Evolutionary conservation across 1,140 invertebrate species (phyloP), one percentile per base, ranked within the genome.

Genomic region (Philopotamus ludificatus): DNA sequence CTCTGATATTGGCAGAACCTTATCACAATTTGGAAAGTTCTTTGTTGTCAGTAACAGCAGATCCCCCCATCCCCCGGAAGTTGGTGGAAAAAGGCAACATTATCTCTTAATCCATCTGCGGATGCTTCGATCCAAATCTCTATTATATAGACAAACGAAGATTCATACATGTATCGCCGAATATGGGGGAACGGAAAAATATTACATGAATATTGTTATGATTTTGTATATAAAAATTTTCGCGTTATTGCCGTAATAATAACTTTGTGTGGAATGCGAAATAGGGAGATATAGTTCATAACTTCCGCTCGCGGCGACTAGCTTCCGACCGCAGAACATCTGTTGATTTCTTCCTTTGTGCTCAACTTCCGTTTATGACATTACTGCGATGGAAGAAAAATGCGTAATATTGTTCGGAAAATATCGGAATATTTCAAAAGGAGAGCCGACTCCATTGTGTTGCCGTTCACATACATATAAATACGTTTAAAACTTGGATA

Each of bases 51-150:
- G 23, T 34, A 55, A 18, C 51, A 55, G 51, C 18, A 1, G 3
- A 18, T 34, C 12, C 21, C 39, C 4, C 51, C 1, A 25, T 10
- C 12, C 20, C 51, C 21, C 9, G 51, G 10, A 34, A 55, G 28
- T n/a, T n/a, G n/a, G n/a, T n/a, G n/a, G n/a, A n/a, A n/a, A n/a
- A 55, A 39, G 51, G 51, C 51, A 55, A 55, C 51, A 55, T 55
- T 55, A 55, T 55, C 51, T 55, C 20, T 34, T 34, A 25, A 55
- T 25, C 51, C 39, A 55, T 55, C 51, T 22, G 15, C 28, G 26
- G 28, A 34, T 7, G 28, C 28, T 12, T n/a, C n/a, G n/a, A n/a
- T n/a, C n/a, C n/a, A n/a, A n/a, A n/a, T n/a, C n/a, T n/a, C n/a
- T n/a, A n/a, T n/a, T n/a, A n/a, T n/a, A n/a, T n/a, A n/a, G n/a